A percentile compares a stretch with the other conserved stretches of the same genome.
Conservation (phyloP, 2,888 invertebrate species). For the Athalia circularis region DNA sequence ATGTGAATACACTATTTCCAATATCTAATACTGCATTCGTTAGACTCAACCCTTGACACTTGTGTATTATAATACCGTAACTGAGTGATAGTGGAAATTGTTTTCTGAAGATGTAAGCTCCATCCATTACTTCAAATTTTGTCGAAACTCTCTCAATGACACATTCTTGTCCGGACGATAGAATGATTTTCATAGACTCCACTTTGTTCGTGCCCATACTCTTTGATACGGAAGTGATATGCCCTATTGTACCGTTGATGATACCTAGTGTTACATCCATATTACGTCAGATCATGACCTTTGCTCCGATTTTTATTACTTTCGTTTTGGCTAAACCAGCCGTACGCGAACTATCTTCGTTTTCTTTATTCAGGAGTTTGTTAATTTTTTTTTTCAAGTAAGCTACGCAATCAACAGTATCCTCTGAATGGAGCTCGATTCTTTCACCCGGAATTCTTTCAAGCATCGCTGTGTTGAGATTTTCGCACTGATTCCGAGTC, state of each 20-base stretch:
- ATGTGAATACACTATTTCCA: slow-evolving; percentile 52
- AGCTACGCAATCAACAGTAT: slow-evolving; percentile 48
- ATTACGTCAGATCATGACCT: slow-evolving; percentile 59
- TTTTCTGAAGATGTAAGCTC: slow-evolving; percentile 51
- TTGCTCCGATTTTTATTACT: slow-evolving; percentile 53
- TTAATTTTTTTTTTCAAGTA: slow-evolving; percentile 50
- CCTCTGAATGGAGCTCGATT: slow-evolving; percentile 49
- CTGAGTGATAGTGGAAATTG: slow-evolving; percentile 57
- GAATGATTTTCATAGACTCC: slow-evolving; percentile 49
- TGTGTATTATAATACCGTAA: slow-evolving; percentile 58
- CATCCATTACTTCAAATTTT: slow-evolving; percentile 57
- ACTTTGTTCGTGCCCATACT: slow-evolving; percentile 48
- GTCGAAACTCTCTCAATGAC: slow-evolving; percentile 50
- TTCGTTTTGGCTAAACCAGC: slow-evolving; percentile 57
- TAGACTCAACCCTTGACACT: slow-evolving; percentile 47
- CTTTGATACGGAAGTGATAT: slow-evolving; percentile 48
- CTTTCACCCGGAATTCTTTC: slow-evolving; percentile 46
- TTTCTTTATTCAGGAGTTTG: slow-evolving; percentile 49
- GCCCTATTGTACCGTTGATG: slow-evolving; percentile 58
- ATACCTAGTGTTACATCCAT: slow-evolving; percentile 58
- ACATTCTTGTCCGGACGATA: slow-evolving; percentile 49
- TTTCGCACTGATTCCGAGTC: slow-evolving; percentile 57
- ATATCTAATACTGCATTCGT: slow-evolving; percentile 54
- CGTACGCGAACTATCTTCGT: slow-evolving; percentile 54
- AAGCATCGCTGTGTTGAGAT: slow-evolving; percentile 58